These are phyloP conservation scores for Oceanodroma leucorhoa DNA, from an alignment of 2,797 vertebrate genomes.

Conservation along the genomic window DNA sequence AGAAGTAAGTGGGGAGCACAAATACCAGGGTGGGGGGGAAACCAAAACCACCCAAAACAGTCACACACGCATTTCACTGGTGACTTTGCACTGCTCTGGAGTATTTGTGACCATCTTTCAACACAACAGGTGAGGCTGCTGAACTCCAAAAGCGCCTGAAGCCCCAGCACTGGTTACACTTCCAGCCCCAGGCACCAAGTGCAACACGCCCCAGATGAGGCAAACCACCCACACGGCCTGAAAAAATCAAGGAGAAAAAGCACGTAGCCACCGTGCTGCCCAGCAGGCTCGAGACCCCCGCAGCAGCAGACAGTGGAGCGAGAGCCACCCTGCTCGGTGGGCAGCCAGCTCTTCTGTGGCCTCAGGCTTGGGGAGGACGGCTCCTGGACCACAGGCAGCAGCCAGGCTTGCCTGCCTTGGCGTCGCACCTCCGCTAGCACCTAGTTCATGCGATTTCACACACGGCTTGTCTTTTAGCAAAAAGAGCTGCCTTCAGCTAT, in stretches of 20 bases:
- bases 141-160: neutral
- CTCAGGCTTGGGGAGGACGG: neutral
- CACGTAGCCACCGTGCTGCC: neutral
- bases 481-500: neutral
- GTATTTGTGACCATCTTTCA: neutral
- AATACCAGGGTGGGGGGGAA: fast-evolving
- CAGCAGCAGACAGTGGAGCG: neutral
- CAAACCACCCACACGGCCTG: neutral
- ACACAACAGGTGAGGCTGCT: neutral
- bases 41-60: neutral
- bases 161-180: neutral
- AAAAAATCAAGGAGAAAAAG: neutral
- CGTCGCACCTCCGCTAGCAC: fast-evolving
- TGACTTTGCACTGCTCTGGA: neutral
- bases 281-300: neutral
- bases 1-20: neutral
- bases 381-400: neutral
- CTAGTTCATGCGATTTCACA: fast-evolving
- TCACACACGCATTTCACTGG: neutral
- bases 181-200: neutral
- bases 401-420: neutral
- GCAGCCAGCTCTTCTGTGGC: neutral
- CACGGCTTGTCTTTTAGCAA: fast-evolving
- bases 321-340: neutral
- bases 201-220: neutral